Conservation (phyloP, 2,888 invertebrate genomes). For the Gasteruption jaculator region DNA sequence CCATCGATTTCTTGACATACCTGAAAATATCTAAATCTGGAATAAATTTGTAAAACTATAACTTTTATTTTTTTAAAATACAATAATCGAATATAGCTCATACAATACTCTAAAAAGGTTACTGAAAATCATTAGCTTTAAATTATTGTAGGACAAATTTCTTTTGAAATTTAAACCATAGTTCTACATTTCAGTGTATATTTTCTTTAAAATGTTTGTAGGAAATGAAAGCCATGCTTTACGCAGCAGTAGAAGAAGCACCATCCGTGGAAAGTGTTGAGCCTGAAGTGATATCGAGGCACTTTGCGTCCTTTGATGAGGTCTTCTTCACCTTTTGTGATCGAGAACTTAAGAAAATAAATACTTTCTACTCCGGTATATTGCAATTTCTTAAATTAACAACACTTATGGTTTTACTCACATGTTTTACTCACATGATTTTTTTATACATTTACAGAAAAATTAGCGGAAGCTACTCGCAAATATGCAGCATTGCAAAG, state of each 20-base stretch:
- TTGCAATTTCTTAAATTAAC: constrained; percentile 5
- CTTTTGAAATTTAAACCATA: background rate
- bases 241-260: constrained; percentile 85
- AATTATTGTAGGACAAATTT: no score
- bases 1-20: no score
- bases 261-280: constrained; percentile 89
- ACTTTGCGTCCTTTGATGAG: constrained; percentile 92
- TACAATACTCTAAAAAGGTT: no score
- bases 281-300: constrained; percentile 78
- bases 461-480: constrained; percentile 94
- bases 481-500: constrained; percentile 88
- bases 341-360: constrained; percentile 92
- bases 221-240: constrained; percentile 96
- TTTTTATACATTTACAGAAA: constrained; percentile 64
- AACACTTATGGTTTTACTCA: background rate
- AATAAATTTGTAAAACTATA: no score
- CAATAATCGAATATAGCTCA: no score
- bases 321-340: constrained; percentile 94
- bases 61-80: no score
- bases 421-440: background rate
- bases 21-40: no score
- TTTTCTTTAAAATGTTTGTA: constrained; percentile 44
- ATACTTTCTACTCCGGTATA: constrained; percentile 90
- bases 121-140: no score
- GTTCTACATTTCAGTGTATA: background rate